Conservation (phyloP, 92 coral and sea anemone genomes). For the Palythoa caribaeorum region DNA sequence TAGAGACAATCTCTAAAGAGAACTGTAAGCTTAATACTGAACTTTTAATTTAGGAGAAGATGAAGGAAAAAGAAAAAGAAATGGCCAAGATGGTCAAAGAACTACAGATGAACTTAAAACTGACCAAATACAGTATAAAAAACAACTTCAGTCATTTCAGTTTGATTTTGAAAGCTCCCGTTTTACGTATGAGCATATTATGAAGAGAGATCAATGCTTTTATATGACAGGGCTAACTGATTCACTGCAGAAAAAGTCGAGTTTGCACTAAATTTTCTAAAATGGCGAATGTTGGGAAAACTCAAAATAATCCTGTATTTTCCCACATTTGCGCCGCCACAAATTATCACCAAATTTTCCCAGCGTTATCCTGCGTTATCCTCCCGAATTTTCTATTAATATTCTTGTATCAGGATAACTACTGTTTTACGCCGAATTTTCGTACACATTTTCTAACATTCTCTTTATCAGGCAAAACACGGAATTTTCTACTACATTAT, state of each 20-base stretch:
- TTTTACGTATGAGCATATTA: slow-evolving; percentile 44
- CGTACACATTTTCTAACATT: neutral
- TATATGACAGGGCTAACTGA: slow-evolving; percentile 30
- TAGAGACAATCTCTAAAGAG: neutral
- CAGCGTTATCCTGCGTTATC: neutral
- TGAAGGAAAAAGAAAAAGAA: no score
- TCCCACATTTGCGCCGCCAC: neutral
- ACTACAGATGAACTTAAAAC: neutral
- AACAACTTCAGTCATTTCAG: slow-evolving; percentile 32
- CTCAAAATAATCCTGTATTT: neutral
- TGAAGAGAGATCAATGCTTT: slow-evolving; percentile 44
- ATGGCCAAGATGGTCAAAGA: no score
- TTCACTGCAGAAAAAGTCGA: neutral
- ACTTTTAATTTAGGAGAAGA: no score
- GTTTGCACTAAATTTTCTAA: neutral
- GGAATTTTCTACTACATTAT: neutral
- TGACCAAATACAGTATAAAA: neutral
- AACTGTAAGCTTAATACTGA: no score
- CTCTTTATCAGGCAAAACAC: neutral
- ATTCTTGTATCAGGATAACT: neutral
- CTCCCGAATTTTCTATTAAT: neutral
- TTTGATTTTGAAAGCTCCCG: slow-evolving; percentile 39
- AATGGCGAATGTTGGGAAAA: neutral
- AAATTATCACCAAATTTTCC: neutral
- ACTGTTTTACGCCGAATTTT: neutral